phyloP scores from a whole-genome alignment of 2,113 vertebrate genomes.

The Scartelaos histophorus region DNA sequence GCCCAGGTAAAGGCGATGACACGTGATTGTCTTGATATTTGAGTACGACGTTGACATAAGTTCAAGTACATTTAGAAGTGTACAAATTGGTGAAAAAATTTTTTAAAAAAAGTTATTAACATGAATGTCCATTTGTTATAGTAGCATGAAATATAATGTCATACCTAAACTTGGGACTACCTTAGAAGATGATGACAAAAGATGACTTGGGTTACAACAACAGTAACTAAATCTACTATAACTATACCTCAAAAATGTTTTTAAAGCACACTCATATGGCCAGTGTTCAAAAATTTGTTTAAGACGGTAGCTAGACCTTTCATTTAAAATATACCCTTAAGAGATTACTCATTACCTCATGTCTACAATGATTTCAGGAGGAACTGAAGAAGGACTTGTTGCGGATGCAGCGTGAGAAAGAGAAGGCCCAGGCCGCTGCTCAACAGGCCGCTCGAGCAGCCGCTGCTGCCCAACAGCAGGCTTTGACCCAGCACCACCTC shows the following conservation, averaged over 20 bases:
- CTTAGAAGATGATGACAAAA: no score
- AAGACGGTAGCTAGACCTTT: no score
- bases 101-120: neutral
- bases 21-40: no score
- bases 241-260: no score
- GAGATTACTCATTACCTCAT: neutral
- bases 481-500: conserved; percentile 49
- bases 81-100: neutral
- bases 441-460: conserved; percentile 63
- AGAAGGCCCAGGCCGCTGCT: conserved; percentile 84
- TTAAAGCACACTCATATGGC: no score
- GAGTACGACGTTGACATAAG: neutral
- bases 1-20: conserved; percentile 82
- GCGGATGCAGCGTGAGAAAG: conserved; percentile 90
- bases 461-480: conserved; percentile 54
- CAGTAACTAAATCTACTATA: no score
- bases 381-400: conserved; percentile 89
- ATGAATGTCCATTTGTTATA: neutral
- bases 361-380: conserved; percentile 76
- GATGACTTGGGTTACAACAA: no score
- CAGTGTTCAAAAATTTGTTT: no score
- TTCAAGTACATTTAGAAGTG: neutral
- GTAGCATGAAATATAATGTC: neutral
- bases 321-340: no score
- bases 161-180: neutral